These are phyloP conservation scores for Lepidurus arcticus DNA, from an alignment of 1,140 invertebrate genomes.

Conservation along the genomic window DNA sequence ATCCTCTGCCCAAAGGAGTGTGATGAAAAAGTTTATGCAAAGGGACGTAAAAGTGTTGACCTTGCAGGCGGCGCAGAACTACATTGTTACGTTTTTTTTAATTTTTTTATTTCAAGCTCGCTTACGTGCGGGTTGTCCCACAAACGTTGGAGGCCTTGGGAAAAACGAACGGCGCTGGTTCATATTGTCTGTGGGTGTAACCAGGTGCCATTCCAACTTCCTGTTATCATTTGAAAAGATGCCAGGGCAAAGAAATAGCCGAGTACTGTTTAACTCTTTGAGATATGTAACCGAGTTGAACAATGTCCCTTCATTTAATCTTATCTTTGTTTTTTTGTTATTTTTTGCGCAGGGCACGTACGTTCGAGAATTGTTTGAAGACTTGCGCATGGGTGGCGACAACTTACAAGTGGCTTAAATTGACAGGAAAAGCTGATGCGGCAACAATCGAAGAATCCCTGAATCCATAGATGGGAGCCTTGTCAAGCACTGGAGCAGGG, in stretches of 20 bases:
- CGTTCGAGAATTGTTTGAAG: neutral
- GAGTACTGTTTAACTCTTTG: neutral
- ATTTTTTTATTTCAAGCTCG: neutral
- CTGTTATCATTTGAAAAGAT: neutral
- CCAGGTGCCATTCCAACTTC: neutral
- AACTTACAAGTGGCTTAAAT: constrained; percentile 2
- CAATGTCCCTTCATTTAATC: neutral
- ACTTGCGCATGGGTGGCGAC: constrained; percentile 4
- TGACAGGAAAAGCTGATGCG: neutral
- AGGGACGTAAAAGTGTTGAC: neutral
- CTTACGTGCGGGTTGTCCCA: neutral
- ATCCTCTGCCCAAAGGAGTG: neutral
- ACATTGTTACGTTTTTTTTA: neutral
- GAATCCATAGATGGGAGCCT: neutral
- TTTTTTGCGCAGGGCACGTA: neutral
- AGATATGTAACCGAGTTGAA: neutral
- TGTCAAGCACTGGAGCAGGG: neutral
- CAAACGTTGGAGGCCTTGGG: neutral
- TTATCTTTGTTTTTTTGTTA: neutral
- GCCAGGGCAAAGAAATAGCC: neutral
- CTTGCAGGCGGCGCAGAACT: neutral
- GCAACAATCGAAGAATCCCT: neutral
- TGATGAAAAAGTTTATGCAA: neutral
- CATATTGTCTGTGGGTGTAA: neutral
- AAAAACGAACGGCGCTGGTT: neutral